These are phyloP conservation scores for Byasa hedistus DNA, from an alignment of 2,888 invertebrate species.

Conservation along the genomic window DNA sequence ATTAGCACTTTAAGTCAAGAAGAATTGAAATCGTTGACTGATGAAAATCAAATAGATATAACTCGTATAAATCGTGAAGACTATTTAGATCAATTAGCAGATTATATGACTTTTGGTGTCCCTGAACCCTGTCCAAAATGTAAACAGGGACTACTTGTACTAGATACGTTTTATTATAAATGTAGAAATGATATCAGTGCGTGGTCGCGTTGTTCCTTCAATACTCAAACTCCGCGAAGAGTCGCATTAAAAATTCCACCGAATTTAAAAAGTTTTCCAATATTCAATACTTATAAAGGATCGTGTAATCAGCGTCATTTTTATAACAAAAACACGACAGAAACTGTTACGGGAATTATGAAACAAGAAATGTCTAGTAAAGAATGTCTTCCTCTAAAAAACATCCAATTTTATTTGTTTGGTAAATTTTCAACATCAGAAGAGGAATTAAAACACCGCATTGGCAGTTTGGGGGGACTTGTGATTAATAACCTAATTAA, in stretches of 20 bases:
- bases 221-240: conserved; percentile 10
- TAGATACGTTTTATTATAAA: conserved; percentile 18
- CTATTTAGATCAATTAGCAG: conserved; percentile 12
- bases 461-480: background rate
- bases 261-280: background rate
- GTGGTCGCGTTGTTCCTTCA: conserved; percentile 13
- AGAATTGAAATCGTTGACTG: conserved; percentile 7
- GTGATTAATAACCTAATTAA: background rate
- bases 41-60: conserved; percentile 6
- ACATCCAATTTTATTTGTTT: conserved; percentile 9
- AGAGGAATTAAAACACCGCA: conserved; percentile 4
- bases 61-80: conserved; percentile 11
- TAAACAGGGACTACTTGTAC: conserved; percentile 14
- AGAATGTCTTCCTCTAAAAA: conserved; percentile 8
- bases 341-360: background rate
- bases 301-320: conserved; percentile 7
- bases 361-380: background rate
- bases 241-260: conserved; percentile 6
- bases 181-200: conserved; percentile 14
- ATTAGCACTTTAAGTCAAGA: conserved; percentile 4
- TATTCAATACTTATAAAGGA: conserved; percentile 10
- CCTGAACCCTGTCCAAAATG: conserved; percentile 21
- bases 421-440: conserved; percentile 1
- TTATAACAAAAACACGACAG: background rate
- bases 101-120: conserved; percentile 20